Percentiles rank a stretch among this genome's conserved stretches.
Evolutionary conservation across 30 jellyfish, hydroid and myxozoan genomes (phyloP).

Genomic region (Mastigias papua): DNA sequence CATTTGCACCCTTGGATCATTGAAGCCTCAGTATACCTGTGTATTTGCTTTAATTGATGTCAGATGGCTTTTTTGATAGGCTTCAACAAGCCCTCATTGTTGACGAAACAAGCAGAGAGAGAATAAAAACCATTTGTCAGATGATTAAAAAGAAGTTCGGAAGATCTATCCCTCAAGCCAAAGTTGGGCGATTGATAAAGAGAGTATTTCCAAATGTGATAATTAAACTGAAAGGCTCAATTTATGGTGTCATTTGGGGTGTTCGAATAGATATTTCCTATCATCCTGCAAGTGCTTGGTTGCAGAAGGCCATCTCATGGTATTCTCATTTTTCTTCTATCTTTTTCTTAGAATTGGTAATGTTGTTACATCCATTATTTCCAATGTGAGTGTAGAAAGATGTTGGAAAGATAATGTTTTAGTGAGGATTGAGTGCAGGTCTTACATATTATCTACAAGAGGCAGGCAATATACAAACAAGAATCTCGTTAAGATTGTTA

Average conservation of each 20-base stretch:
- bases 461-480: too few species aligned
- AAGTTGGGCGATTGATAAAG: constrained; percentile 70
- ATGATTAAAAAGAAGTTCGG: constrained; percentile 55
- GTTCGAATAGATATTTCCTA: constrained; percentile 59
- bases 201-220: constrained; percentile 64
- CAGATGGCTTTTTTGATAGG: constrained; percentile 6
- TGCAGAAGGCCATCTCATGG: constrained; percentile 79
- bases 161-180: constrained; percentile 49
- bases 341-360: too few species aligned
- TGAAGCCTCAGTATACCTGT: background rate
- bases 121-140: constrained; percentile 36
- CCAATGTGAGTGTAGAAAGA: too few species aligned
- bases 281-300: constrained; percentile 76
- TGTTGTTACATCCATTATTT: too few species aligned
- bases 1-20: too few species aligned
- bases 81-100: constrained; percentile 62
- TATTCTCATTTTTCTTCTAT: background rate
- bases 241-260: constrained; percentile 74
- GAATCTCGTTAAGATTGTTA: too few species aligned
- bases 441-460: too few species aligned
- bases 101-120: constrained; percentile 34
- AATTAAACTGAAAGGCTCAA: constrained; percentile 48
- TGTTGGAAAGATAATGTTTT: too few species aligned
- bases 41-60: background rate
- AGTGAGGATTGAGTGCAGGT: too few species aligned